These are phyloP conservation scores for Pachycephus smyrnensis DNA, from an alignment of 2,888 invertebrate species.

Conservation along the genomic window DNA sequence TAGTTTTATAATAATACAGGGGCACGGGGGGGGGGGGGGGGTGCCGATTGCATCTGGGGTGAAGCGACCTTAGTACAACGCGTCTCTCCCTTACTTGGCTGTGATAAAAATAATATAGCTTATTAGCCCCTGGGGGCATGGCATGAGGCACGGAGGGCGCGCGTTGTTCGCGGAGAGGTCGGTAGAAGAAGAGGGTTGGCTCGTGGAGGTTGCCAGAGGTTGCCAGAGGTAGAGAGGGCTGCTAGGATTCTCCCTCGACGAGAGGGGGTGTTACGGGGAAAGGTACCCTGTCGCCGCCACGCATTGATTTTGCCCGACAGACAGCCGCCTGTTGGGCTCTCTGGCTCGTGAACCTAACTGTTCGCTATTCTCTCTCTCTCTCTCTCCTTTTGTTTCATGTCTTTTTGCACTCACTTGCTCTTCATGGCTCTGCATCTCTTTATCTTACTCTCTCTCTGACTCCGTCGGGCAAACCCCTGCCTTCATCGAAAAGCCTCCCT, in stretches of 20 bases:
- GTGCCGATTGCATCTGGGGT: neutral
- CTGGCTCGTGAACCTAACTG: conserved; percentile 49
- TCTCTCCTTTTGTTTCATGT: conserved; percentile 12
- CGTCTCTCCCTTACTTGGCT: conserved; percentile 33
- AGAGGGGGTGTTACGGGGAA: conserved; percentile 25
- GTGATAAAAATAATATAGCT: conserved; percentile 57
- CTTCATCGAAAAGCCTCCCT: neutral
- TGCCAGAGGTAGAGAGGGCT: conserved; percentile 4
- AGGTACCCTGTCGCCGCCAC: conserved; percentile 59
- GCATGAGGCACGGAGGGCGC: conserved; percentile 31
- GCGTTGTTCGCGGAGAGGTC: conserved; percentile 24
- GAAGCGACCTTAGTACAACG: conserved; percentile 5
- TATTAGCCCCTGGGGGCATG: conserved; percentile 45
- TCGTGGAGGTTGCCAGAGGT: conserved; percentile 23
- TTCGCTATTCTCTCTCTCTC: conserved; percentile 34
- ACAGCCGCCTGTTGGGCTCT: conserved; percentile 59
- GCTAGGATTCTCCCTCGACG: neutral
- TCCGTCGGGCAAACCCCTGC: conserved; percentile 1
- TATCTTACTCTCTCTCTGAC: conserved; percentile 20
- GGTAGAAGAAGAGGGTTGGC: conserved; percentile 3
- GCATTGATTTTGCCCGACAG: conserved; percentile 65
- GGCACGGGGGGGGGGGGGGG: neutral
- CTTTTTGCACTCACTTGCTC: conserved; percentile 11
- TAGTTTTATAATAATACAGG: neutral
- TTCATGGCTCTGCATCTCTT: conserved; percentile 18